These are phyloP conservation scores for Tinea trinotella DNA, from an alignment of 2,888 invertebrate genomes.

Conservation along the genomic window DNA sequence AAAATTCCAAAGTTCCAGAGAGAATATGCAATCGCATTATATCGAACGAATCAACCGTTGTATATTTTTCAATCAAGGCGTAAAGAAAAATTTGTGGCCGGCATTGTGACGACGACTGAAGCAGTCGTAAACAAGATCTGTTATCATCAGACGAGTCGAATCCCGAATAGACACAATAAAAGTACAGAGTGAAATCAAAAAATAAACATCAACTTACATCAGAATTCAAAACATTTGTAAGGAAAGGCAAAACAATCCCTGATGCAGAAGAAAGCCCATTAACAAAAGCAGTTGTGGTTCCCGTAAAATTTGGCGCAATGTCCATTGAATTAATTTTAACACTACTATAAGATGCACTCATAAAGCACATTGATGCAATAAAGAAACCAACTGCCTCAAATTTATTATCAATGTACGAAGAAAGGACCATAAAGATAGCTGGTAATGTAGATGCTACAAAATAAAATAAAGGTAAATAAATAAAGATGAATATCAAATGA, in stretches of 20 bases:
- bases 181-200: too few species aligned
- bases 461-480: background rate
- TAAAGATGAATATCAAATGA: background rate
- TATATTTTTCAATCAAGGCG: too few species aligned
- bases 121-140: too few species aligned
- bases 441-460: constrained; percentile 73
- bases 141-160: too few species aligned
- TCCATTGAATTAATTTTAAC: constrained; percentile 75
- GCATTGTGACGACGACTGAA: too few species aligned
- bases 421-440: constrained; percentile 73
- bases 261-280: constrained; percentile 75
- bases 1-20: too few species aligned
- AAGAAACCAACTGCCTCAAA: constrained; percentile 64
- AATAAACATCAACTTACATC: constrained; percentile 57
- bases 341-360: constrained; percentile 80
- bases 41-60: too few species aligned
- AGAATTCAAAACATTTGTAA: constrained; percentile 45
- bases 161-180: too few species aligned
- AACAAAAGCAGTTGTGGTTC: constrained; percentile 75
- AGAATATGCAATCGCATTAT: too few species aligned
- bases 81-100: too few species aligned
- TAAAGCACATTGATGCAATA: constrained; percentile 75
- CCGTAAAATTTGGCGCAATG: constrained; percentile 54
- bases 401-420: constrained; percentile 74
- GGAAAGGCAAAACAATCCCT: constrained; percentile 74